Conservation (phyloP, 2,888 invertebrate genomes). For the Harpalus rufipes region DNA sequence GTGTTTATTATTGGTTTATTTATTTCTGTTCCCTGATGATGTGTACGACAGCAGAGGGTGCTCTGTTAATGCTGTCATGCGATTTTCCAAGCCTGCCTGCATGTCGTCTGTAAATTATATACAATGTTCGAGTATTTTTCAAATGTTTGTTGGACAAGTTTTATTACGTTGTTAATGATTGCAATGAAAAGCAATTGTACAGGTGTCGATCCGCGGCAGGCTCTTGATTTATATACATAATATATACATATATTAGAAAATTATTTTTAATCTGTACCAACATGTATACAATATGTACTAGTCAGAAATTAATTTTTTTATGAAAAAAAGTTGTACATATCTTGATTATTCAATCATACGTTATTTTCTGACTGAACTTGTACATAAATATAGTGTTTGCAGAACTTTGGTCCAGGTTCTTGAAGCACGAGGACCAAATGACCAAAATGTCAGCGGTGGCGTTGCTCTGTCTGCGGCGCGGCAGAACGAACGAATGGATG, state of each 20-base stretch:
- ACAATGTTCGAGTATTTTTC: conserved; percentile 54
- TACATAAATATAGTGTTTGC: conserved; percentile 64
- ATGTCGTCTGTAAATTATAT: conserved; percentile 43
- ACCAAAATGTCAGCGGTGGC: conserved; percentile 40
- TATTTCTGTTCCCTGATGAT: conserved; percentile 49
- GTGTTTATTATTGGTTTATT: conserved; percentile 67
- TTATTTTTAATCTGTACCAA: conserved; percentile 61
- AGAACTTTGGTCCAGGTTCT: conserved; percentile 62
- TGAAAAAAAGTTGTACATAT: conserved; percentile 66
- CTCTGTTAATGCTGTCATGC: conserved; percentile 54
- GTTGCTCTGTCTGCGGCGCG: conserved; percentile 55
- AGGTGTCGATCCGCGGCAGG: conserved; percentile 45
- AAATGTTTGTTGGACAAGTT: conserved; percentile 49
- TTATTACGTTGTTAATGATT: conserved; percentile 52
- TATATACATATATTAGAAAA: conserved; percentile 18
- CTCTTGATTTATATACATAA: conserved; percentile 56
- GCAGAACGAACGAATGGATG: conserved; percentile 51
- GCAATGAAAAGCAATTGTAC: conserved; percentile 16
- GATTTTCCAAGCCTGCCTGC: conserved; percentile 23
- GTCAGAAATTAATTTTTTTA: conserved; percentile 66
- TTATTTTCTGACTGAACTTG: conserved; percentile 67
- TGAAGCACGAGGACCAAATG: conserved; percentile 45
- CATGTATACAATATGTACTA: conserved; percentile 67
- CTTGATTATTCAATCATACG: conserved; percentile 60
- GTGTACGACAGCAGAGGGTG: conserved; percentile 57